Evolutionary conservation across 2,888 invertebrate genomes (phyloP).

Genomic region (Heliothis peltigera): DNA sequence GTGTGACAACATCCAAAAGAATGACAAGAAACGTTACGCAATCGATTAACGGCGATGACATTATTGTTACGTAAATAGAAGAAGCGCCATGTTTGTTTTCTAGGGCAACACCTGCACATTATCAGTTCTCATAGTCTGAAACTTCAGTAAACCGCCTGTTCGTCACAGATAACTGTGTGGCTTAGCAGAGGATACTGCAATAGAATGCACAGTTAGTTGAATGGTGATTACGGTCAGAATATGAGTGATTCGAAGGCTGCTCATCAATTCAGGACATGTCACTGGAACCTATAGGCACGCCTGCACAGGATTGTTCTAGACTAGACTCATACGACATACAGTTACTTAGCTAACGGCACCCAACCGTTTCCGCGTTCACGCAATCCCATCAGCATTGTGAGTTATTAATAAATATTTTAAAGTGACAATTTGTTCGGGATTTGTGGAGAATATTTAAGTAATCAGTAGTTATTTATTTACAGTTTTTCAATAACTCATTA

Average conservation of each 20-base stretch:
- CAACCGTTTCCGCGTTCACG: slow-evolving; percentile 84
- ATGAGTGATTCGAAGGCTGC: slow-evolving; percentile 44
- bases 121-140: slow-evolving; percentile 19
- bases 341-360: slow-evolving; percentile 85
- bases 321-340: slow-evolving; percentile 77
- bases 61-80: slow-evolving; percentile 42
- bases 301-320: slow-evolving; percentile 87
- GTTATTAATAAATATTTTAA: slow-evolving; percentile 56
- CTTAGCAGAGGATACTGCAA: slow-evolving; percentile 10
- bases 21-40: slow-evolving; percentile 49
- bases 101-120: slow-evolving; percentile 26
- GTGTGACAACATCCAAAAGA: slow-evolving; percentile 29
- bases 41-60: slow-evolving; percentile 27
- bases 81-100: slow-evolving; percentile 42
- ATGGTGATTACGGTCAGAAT: slow-evolving; percentile 47
- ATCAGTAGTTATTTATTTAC: background rate
- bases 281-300: slow-evolving; percentile 77
- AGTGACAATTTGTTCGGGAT: slow-evolving; percentile 12
- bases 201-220: slow-evolving; percentile 38
- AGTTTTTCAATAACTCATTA: background rate
- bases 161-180: slow-evolving; percentile 14
- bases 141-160: slow-evolving; percentile 18
- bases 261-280: slow-evolving; percentile 86
- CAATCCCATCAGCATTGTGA: slow-evolving; percentile 77
- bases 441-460: slow-evolving; percentile 2